Base-by-base conservation (phyloP, 1,140 invertebrate genomes). In the Caenorhabditis tropicalis region DNA sequence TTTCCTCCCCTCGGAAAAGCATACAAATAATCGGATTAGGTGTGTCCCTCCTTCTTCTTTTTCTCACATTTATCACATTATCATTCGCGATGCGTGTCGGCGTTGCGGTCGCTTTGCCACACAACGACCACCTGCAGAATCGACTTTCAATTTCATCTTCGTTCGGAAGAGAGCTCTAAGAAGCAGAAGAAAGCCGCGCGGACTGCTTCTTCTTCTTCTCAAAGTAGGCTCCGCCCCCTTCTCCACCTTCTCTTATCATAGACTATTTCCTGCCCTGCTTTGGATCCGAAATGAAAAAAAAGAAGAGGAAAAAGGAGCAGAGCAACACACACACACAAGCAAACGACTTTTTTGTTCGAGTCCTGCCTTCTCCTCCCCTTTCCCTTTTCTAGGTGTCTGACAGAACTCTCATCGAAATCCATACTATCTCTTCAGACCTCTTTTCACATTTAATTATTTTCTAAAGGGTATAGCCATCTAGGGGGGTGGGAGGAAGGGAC, bases 401-500 rank as follows among this genome's bases (percentile, higher is more conserved):
- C 6, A 33, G n/a, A n/a, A n/a, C n/a, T n/a, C 65, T 74, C 65
- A 3, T 74, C 21, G 65, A 74, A 74, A 74, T 74, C 21, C 65
- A 39, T 43, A 74, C 65, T 74, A 24, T 43, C n/a, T 74, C 65
- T 46, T n/a, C 6, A 29, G 65, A 74, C 65, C 65, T 74, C 65
- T 74, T 74, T 74, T 74, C 65, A 74, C 65, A 74, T 74, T 74
- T 74, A 74, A 74, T 74, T 74, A 74, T 74, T 74, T 74, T 74
- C 65, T 74, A 74, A 74, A 74, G 65, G 65, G 65, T 74, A 74
- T 74, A 74, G 33, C 65, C 65, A 74, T 74, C 65, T 74, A 74
- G 24, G 24, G 65, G n/a, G n/a, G 29, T 24, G n/a, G 65, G 24
- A 9, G n/a, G 2, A n/a, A 24, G 21, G 6, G 36, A n/a, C 5